A percentile compares a stretch with the other conserved stretches of the same genome.
Evolutionary conservation across 2,888 invertebrate genomes (phyloP).

Genomic region (Catotricha subobsoleta): DNA sequence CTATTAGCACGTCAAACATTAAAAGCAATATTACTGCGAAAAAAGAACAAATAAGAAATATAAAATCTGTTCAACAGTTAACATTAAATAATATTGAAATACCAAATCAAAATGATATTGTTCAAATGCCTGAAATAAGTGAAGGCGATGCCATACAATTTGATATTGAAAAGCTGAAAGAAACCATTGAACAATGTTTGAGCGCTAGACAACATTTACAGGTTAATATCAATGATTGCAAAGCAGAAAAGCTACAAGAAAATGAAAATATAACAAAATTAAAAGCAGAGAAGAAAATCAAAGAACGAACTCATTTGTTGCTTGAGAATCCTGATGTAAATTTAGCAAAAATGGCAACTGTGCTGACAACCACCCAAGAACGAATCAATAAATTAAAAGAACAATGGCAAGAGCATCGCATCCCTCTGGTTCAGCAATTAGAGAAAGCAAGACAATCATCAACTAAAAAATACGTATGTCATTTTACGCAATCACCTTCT

Average conservation of each 20-base stretch:
- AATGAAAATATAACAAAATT: slow-evolving; percentile 25
- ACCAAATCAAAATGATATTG: slow-evolving; percentile 14
- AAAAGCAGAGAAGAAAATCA: slow-evolving; percentile 32
- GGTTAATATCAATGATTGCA: slow-evolving; percentile 14
- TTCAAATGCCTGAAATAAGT: slow-evolving; percentile 9
- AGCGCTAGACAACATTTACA: slow-evolving; percentile 15
- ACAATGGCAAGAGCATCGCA: slow-evolving; percentile 57
- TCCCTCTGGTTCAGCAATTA: slow-evolving; percentile 40
- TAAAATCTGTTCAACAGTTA: slow-evolving; percentile 8
- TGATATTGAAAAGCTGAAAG: slow-evolving; percentile 23
- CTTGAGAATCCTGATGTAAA: slow-evolving; percentile 45
- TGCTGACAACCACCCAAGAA: slow-evolving; percentile 42
- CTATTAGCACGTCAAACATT: too few species aligned
- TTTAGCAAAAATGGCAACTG: slow-evolving; percentile 35
- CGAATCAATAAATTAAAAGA: slow-evolving; percentile 42
- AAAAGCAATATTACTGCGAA: too few species aligned
- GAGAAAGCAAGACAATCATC: slow-evolving; percentile 24
- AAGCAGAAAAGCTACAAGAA: slow-evolving; percentile 24
- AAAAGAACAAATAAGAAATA: slow-evolving; percentile 4
- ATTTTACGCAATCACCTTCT: too few species aligned
- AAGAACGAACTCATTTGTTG: slow-evolving; percentile 42
- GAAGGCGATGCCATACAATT: slow-evolving; percentile 12
- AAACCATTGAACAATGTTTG: slow-evolving; percentile 24
- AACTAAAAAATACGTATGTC: slow-evolving; percentile 20
- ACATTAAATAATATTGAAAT: slow-evolving; percentile 14